These are phyloP conservation scores for Brachylomia viminalis DNA, from an alignment of 2,888 invertebrate genomes.

Conservation along the genomic window DNA sequence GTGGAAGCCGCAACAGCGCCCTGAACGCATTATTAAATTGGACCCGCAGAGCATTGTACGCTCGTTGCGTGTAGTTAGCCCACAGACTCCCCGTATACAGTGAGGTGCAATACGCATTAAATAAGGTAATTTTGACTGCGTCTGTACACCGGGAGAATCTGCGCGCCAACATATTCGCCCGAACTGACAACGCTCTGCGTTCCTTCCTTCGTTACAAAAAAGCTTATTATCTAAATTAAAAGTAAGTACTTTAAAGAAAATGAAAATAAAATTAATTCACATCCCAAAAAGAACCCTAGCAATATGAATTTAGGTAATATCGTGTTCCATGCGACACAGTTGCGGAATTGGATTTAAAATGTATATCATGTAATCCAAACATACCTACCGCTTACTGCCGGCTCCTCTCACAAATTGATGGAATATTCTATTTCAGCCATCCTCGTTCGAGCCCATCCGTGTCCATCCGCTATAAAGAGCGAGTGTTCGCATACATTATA, in stretches of 20 bases:
- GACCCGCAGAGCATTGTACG: too few relatives aligned
- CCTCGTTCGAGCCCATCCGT: not conserved
- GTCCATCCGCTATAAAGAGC: conserved; percentile 36
- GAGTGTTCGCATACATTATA: conserved; percentile 40
- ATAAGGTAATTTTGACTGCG: too few relatives aligned
- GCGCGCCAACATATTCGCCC: too few relatives aligned
- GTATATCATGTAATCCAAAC: conserved; percentile 20
- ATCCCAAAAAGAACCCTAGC: not conserved
- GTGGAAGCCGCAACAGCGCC: too few relatives aligned
- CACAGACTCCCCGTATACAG: too few relatives aligned
- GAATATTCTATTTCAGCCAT: conserved; percentile 55
- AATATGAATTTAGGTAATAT: not conserved
- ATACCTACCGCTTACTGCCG: conserved; percentile 18
- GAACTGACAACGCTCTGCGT: too few relatives aligned
- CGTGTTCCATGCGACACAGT: conserved; percentile 4
- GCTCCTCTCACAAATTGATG: conserved; percentile 46
- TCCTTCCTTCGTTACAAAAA: too few relatives aligned
- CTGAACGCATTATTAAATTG: too few relatives aligned
- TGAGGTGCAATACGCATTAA: too few relatives aligned
- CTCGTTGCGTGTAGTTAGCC: too few relatives aligned
- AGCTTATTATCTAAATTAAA: not conserved
- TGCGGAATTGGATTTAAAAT: conserved; percentile 18
- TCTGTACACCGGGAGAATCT: too few relatives aligned
- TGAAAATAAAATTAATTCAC: not conserved
- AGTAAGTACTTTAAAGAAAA: not conserved